Percentiles rank a stretch among this genome's conserved stretches.
phyloP scores from a whole-genome alignment of 2,113 vertebrate species.

The Takifugu bimaculatus region DNA sequence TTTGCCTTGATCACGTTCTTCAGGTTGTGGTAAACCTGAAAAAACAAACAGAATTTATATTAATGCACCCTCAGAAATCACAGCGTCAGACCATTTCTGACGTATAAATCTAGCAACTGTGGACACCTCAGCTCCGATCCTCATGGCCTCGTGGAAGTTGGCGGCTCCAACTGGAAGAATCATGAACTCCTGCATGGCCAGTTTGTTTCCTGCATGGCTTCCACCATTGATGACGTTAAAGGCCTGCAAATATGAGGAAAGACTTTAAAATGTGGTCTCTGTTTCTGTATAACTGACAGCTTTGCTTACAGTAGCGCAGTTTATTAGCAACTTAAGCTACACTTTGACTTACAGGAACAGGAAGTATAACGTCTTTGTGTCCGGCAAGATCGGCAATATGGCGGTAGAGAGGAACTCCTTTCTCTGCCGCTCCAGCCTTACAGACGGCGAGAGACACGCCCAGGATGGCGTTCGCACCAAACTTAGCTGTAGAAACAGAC shows the following conservation, averaged over 20 bases:
- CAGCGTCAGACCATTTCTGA: neutral
- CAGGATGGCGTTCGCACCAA: slow-evolving; percentile 88
- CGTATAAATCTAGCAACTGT: neutral
- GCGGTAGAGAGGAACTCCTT: slow-evolving; percentile 85
- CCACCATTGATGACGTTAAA: slow-evolving; percentile 91
- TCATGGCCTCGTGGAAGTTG: slow-evolving; percentile 86
- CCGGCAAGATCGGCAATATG: slow-evolving; percentile 89
- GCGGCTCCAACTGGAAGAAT: slow-evolving; percentile 84
- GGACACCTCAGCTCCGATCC: slow-evolving; percentile 83
- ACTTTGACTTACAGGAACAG: slow-evolving; percentile 80
- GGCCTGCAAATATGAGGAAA: slow-evolving; percentile 65
- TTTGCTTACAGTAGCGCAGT: no score
- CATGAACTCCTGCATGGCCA: slow-evolving; percentile 97
- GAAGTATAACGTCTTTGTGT: slow-evolving; percentile 82
- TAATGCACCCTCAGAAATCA: neutral
- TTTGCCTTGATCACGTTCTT: slow-evolving; percentile 89
- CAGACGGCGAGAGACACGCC: slow-evolving; percentile 87
- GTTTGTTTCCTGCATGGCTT: slow-evolving; percentile 88
- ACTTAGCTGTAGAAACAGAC: slow-evolving; percentile 73
- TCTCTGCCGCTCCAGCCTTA: slow-evolving; percentile 87
- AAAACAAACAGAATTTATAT: neutral
- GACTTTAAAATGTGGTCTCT: no score
- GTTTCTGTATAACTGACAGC: no score
- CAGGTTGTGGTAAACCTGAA: slow-evolving; percentile 83
- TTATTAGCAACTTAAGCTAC: neutral